phyloP scores from a whole-genome alignment of 2,888 invertebrate species.

The Mylabris sibirica region DNA sequence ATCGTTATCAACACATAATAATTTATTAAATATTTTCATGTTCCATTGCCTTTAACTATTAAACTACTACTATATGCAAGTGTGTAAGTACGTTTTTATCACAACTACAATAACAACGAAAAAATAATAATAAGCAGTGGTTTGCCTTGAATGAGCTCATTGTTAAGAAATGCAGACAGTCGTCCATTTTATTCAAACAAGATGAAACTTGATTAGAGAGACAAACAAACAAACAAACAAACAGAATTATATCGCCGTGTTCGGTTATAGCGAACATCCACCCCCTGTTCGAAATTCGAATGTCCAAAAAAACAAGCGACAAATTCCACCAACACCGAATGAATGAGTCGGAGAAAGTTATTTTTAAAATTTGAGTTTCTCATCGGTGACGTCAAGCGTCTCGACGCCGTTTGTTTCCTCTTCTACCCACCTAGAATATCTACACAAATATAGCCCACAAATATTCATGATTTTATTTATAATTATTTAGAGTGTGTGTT shows the following conservation, averaged over 20 bases:
- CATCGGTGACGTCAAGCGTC: constrained; percentile 32
- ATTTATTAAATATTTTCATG: no score
- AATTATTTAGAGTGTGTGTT: background rate
- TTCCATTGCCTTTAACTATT: no score
- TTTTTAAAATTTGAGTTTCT: constrained; percentile 23
- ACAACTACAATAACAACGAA: background rate
- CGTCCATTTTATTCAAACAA: constrained; percentile 14
- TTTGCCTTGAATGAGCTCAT: constrained; percentile 56
- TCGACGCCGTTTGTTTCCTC: constrained; percentile 27
- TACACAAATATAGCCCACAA: constrained; percentile 28
- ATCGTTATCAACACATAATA: no score
- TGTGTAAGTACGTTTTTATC: constrained; percentile 6
- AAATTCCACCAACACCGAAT: constrained; percentile 10
- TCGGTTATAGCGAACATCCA: background rate
- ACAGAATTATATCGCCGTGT: background rate
- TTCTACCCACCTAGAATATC: constrained; percentile 2
- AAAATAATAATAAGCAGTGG: constrained; percentile 34
- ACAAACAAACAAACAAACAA: background rate
- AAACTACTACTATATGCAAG: background rate
- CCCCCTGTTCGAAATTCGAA: background rate
- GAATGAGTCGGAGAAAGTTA: constrained; percentile 38
- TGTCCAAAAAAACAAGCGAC: no score
- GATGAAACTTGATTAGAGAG: constrained; percentile 12
- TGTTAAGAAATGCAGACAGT: constrained; percentile 54
- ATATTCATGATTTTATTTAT: constrained; percentile 7